Percentiles rank a stretch among this genome's conserved stretches.
Conservation (phyloP, 2,797 vertebrate species). For the Amniataba percoides region DNA sequence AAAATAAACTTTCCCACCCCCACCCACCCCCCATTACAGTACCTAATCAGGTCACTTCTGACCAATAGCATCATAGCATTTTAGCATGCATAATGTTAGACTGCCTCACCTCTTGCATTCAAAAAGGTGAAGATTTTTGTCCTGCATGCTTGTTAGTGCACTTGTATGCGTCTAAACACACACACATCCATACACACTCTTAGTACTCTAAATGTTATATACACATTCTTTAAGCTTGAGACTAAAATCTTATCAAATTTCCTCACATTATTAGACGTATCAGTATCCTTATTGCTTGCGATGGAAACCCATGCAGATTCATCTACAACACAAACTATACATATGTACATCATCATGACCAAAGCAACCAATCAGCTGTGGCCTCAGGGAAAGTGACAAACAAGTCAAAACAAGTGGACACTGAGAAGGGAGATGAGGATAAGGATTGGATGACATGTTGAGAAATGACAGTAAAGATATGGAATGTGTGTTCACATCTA, state of each 20-base stretch:
- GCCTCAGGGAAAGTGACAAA: constrained; percentile 42
- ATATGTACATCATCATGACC: constrained; percentile 80
- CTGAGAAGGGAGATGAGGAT: constrained; percentile 25
- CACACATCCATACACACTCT: constrained; percentile 75
- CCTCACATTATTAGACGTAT: constrained; percentile 70
- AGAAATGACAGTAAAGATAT: constrained; percentile 30
- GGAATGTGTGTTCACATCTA: background rate
- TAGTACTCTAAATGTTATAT: constrained; percentile 73
- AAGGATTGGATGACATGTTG: constrained; percentile 14
- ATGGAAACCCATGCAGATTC: constrained; percentile 86
- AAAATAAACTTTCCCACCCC: constrained; percentile 81
- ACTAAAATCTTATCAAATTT: constrained; percentile 80
- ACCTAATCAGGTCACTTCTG: constrained; percentile 78
- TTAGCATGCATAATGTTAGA: constrained; percentile 85
- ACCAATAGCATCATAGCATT: constrained; percentile 83
- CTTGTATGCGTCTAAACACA: constrained; percentile 81
- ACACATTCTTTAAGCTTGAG: constrained; percentile 81
- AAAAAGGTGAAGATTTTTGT: constrained; percentile 75
- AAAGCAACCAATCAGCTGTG: constrained; percentile 62
- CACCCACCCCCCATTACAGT: constrained; percentile 76
- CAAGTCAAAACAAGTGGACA: constrained; percentile 36
- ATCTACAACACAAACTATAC: constrained; percentile 81
- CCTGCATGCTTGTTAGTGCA: constrained; percentile 86
- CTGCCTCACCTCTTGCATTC: constrained; percentile 74
- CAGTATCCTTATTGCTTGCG: constrained; percentile 84